These are phyloP conservation scores for Caenorhabditis afra DNA, from an alignment of 2,888 invertebrate genomes.

Conservation along the genomic window DNA sequence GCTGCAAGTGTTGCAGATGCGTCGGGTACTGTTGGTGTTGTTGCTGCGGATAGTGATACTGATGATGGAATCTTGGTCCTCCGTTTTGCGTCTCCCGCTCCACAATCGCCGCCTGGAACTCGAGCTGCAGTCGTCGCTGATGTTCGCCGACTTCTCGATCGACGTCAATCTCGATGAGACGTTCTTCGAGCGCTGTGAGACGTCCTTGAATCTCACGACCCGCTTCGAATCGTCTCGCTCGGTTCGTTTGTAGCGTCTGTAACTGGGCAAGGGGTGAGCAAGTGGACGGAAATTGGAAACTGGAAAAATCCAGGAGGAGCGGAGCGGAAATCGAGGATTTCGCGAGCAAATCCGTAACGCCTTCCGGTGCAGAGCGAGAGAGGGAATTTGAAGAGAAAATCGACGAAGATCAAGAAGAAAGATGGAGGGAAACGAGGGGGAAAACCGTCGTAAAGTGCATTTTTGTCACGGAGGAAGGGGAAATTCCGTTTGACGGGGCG, in stretches of 20 bases:
- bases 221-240: not conserved
- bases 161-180: conserved; percentile 43
- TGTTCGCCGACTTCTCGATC: conserved; percentile 38
- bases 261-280: not conserved
- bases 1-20: not conserved
- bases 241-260: not conserved
- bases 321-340: no score
- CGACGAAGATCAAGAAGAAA: no score
- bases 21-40: not conserved
- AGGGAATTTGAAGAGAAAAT: no score
- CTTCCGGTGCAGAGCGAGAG: no score
- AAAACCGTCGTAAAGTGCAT: not conserved
- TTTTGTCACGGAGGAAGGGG: no score
- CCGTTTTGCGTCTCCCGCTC: not conserved
- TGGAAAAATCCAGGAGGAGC: no score
- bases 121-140: conserved; percentile 41
- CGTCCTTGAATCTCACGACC: conserved; percentile 8
- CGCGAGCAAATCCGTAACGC: no score
- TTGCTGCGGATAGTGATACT: not conserved
- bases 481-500: no score
- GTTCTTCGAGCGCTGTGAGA: conserved; percentile 22
- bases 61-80: not conserved
- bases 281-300: no score
- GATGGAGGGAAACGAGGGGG: not conserved
- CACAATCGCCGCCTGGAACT: conserved; percentile 35